Evolutionary conservation across 2,797 vertebrate genomes (phyloP).

Genomic region (Gadopsis marmoratus): DNA sequence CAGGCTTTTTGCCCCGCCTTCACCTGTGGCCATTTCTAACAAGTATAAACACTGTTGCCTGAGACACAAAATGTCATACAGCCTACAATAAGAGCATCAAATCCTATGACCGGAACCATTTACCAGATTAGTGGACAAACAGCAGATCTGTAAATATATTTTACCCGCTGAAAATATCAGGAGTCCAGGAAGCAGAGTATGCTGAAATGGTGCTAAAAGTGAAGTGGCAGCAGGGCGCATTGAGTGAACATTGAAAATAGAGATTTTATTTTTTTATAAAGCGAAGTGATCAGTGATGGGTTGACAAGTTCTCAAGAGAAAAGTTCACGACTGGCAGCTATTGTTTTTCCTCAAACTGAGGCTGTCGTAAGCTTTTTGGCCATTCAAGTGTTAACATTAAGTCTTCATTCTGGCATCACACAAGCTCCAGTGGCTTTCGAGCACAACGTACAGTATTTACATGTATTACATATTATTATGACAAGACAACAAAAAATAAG

Average conservation of each 20-base stretch:
- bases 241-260: slow-evolving; percentile 33
- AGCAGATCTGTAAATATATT: background rate
- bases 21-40: background rate
- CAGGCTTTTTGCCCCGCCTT: background rate
- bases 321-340: slow-evolving; percentile 15
- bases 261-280: slow-evolving; percentile 15
- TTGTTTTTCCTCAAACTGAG: slow-evolving; percentile 19
- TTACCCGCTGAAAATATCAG: background rate
- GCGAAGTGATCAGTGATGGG: slow-evolving; percentile 20
- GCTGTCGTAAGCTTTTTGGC: slow-evolving; percentile 1
- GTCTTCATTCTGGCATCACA: slow-evolving; percentile 31
- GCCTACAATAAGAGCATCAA: no score
- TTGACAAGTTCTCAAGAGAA: slow-evolving; percentile 31
- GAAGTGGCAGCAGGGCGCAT: slow-evolving; percentile 20
- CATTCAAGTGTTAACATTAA: slow-evolving; percentile 26
- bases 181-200: background rate
- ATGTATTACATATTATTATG: slow-evolving; percentile 33
- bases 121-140: slow-evolving; percentile 3
- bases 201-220: slow-evolving; percentile 15
- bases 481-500: slow-evolving; percentile 39
- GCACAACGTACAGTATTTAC: slow-evolving; percentile 37
- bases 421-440: slow-evolving; percentile 25
- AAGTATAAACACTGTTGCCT: background rate
- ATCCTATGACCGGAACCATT: background rate
- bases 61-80: background rate